Base-by-base conservation (phyloP, 2,888 invertebrate genomes). In the Agonopterix arenella region DNA sequence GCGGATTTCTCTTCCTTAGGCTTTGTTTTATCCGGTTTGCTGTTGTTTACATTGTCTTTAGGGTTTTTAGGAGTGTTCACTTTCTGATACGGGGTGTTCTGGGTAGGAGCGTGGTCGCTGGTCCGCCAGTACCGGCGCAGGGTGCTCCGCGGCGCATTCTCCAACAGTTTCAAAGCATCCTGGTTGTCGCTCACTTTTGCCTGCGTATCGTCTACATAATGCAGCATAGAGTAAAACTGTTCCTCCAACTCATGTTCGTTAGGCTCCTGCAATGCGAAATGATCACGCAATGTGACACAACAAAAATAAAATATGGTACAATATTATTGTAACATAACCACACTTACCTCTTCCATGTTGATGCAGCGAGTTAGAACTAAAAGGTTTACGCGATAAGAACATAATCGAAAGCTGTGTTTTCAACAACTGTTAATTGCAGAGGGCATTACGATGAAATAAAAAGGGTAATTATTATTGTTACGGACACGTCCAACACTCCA, bases 261-360 rank as follows among this genome's bases (percentile, higher is more conserved):
- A 80, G 81, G 80, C 75, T 86, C 89, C 89, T 90, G 70, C 62
- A 85, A 84, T 43, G 13, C 41, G 51, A 49, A 53, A 50, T 45
- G 54, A 66, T 53, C 66, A 67, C 53, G 66, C 64, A 63, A 61
- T 66, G 46, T 47, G 54, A 52, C 68, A 73, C 80, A 77, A 84
- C 79, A 84, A 76, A 80, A 81, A 74, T 77, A 76, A 79, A 76
- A 75, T 75, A 77, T 69, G 28, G 28, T 28, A 28, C 28, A 28
- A 28, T 28, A 28, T 28, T 28, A 28, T 65, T 63, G 69, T 77
- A 76, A 67, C 71, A 68, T 70, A 65, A 64, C 65, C 45, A 45
- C 11, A 76, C 82, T 66, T 66, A 88, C 88, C 84, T 86, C 85
- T 72, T 86, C 88, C 88, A 89, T 89, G 73, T 73, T 86, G 80